Percentiles rank a stretch among this genome's conserved stretches.
Evolutionary conservation across 2,797 vertebrate species (phyloP).

Genomic region (Orientallactaga sibirica): DNA sequence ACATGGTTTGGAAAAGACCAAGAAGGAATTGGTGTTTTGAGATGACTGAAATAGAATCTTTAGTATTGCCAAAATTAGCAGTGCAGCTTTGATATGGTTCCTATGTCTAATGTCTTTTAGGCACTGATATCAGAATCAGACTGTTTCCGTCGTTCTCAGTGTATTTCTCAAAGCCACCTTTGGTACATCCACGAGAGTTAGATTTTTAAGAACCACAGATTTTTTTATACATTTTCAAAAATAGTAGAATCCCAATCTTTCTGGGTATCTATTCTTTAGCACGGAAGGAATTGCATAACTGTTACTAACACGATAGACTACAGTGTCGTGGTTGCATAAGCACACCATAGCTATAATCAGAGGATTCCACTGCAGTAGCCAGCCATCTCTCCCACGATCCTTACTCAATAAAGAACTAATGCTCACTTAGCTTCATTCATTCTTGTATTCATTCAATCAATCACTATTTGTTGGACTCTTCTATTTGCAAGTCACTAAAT

Average conservation of each 20-base stretch:
- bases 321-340: background rate
- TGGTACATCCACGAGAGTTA: background rate
- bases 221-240: conserved; percentile 29
- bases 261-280: background rate
- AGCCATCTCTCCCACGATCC: background rate
- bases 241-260: background rate
- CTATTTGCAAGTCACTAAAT: background rate
- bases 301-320: background rate
- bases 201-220: conserved; percentile 1
- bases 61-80: background rate
- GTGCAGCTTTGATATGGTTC: background rate
- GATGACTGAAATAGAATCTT: conserved; percentile 11
- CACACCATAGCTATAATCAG: background rate
- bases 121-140: background rate
- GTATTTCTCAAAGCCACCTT: conserved; percentile 26
- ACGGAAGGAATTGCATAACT: background rate
- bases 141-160: background rate
- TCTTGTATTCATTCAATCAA: background rate
- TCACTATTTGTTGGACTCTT: background rate
- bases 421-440: background rate
- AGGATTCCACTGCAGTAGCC: background rate
- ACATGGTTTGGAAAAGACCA: conserved; percentile 15
- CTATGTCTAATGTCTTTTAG: background rate
- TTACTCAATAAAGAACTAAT: background rate
- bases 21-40: background rate